These are phyloP conservation scores for Andrena praecox DNA, from an alignment of 2,888 invertebrate genomes.

Conservation along the genomic window DNA sequence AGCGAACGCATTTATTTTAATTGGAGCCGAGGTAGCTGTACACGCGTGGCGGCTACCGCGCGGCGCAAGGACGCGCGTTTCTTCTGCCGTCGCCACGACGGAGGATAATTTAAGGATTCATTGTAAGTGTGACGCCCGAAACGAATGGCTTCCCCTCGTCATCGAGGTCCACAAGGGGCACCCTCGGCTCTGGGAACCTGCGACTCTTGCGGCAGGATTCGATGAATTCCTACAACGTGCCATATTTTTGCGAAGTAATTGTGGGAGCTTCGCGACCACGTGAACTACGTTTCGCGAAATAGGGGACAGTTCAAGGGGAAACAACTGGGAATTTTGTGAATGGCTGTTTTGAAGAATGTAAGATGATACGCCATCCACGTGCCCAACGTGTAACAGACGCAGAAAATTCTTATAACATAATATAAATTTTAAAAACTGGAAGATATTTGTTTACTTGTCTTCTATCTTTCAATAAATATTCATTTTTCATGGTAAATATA, in stretches of 20 bases:
- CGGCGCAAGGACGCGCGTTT: slow-evolving; percentile 67
- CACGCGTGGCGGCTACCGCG: slow-evolving; percentile 55
- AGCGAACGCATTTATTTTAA: slow-evolving; percentile 75
- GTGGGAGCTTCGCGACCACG: neutral
- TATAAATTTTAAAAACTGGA: neutral
- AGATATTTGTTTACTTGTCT: neutral
- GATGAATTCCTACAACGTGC: slow-evolving; percentile 38
- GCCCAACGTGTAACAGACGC: too few species aligned
- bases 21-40: slow-evolving; percentile 67
- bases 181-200: slow-evolving; percentile 27
- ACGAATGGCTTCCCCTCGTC: slow-evolving; percentile 70
- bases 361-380: too few species aligned
- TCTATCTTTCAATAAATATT: too few species aligned
- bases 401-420: too few species aligned
- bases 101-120: slow-evolving; percentile 73
- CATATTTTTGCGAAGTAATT: slow-evolving; percentile 38
- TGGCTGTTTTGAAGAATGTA: too few species aligned
- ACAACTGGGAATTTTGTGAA: neutral
- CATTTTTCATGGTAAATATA: too few species aligned
- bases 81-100: slow-evolving; percentile 58
- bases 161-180: slow-evolving; percentile 44
- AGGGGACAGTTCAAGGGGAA: neutral
- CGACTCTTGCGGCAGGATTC: neutral
- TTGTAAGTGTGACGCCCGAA: slow-evolving; percentile 68
- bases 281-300: neutral